Evolutionary conservation across 2,797 vertebrate species (phyloP).

Genomic region (Streptopelia turtur): DNA sequence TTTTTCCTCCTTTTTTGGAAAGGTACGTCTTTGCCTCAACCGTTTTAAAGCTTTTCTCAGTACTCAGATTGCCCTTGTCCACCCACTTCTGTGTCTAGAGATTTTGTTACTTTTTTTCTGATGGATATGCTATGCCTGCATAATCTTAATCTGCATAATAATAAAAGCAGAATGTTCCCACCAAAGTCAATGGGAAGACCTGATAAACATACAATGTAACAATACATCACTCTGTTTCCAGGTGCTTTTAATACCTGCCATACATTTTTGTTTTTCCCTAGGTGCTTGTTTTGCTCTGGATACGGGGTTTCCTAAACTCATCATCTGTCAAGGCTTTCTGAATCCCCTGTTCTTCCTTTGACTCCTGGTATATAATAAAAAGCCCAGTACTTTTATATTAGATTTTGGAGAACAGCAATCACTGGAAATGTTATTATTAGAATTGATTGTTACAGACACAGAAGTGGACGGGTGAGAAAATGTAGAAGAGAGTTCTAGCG

Average conservation of each 20-base stretch:
- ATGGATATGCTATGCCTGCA: background rate
- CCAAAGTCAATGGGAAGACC: background rate
- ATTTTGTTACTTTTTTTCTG: background rate
- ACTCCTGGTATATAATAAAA: background rate
- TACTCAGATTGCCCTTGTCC: background rate
- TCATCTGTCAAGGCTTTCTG: background rate
- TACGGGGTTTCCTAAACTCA: background rate
- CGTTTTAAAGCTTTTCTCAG: background rate
- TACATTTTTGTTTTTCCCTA: background rate
- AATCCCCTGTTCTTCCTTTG: background rate
- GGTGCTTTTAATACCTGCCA: background rate
- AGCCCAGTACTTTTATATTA: background rate
- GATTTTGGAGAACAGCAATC: background rate
- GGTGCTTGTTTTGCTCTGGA: background rate
- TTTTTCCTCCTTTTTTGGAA: background rate
- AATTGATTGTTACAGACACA: background rate
- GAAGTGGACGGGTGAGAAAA: background rate
- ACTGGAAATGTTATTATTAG: background rate
- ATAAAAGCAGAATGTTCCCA: background rate
- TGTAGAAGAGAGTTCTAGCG: fast-evolving
- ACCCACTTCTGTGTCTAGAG: background rate
- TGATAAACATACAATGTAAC: background rate
- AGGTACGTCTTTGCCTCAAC: background rate
- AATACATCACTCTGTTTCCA: background rate
- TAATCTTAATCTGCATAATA: background rate